Conservation (phyloP, 2,113 vertebrate species). For the Amia ocellicauda region DNA sequence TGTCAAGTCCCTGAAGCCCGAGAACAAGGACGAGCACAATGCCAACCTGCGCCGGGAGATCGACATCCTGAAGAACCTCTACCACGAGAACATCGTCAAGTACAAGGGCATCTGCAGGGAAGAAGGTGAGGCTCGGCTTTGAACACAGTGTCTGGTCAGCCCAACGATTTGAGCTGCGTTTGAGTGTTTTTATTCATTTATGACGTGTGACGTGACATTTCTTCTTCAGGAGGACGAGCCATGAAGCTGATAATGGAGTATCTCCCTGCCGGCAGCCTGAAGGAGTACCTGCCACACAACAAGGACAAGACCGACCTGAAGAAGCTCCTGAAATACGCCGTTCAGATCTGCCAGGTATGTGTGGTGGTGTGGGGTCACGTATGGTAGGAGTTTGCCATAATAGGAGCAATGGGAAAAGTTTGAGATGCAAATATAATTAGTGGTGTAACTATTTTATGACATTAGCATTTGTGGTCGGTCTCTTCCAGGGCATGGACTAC, state of each 20-base stretch:
- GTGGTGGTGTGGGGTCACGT: neutral
- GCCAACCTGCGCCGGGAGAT: conserved; percentile 90
- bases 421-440: too few relatives aligned
- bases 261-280: conserved; percentile 90
- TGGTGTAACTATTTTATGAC: too few relatives aligned
- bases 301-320: conserved; percentile 77
- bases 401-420: neutral
- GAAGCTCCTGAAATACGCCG: conserved; percentile 79
- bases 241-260: conserved; percentile 98
- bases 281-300: conserved; percentile 89
- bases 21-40: conserved; percentile 84
- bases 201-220: neutral
- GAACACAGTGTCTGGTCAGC: neutral
- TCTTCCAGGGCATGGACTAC: conserved; percentile 88
- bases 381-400: neutral
- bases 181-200: too few relatives aligned
- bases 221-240: conserved; percentile 75
- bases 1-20: conserved; percentile 93
- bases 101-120: conserved; percentile 96
- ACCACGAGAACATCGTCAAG: conserved; percentile 96
- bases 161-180: too few relatives aligned
- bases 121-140: conserved; percentile 67
- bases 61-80: conserved; percentile 88
- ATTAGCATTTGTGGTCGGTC: neutral
- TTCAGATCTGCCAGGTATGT: conserved; percentile 89